Percentiles rank a stretch among this genome's conserved stretches.
These are phyloP conservation scores for Drosophila austrosaltans DNA, from an alignment of 2,888 invertebrate species.

Conservation along the genomic window DNA sequence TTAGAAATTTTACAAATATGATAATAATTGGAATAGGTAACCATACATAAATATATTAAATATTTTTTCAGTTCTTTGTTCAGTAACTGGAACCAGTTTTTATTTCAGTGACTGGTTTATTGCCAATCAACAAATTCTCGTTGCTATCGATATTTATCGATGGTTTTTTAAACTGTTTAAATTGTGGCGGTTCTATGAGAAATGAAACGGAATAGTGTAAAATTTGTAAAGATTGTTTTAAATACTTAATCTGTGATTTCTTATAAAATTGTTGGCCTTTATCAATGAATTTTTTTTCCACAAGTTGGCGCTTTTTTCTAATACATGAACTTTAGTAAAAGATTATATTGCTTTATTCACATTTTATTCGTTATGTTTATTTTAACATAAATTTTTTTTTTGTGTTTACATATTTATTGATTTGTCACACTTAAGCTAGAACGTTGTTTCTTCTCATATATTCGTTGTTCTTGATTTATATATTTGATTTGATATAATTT, in stretches of 20 bases:
- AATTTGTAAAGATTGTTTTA: background rate
- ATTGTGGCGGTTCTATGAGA: background rate
- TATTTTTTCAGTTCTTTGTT: background rate
- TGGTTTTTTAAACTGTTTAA: background rate
- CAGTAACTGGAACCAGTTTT: background rate
- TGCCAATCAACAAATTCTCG: background rate
- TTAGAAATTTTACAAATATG: background rate
- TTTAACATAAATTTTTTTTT: conserved; percentile 43
- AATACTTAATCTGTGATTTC: background rate
- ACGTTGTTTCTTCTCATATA: conserved; percentile 39
- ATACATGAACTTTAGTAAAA: background rate
- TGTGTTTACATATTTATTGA: conserved; percentile 50
- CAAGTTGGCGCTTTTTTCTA: background rate
- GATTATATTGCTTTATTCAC: conserved; percentile 48
- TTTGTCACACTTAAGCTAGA: conserved; percentile 54
- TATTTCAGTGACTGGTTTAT: background rate
- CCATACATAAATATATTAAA: background rate
- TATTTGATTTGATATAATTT: conserved; percentile 30
- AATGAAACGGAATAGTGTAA: background rate
- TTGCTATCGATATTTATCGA: background rate
- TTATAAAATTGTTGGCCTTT: background rate
- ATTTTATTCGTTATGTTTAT: conserved; percentile 58
- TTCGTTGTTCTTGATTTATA: conserved; percentile 37
- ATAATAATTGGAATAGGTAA: background rate
- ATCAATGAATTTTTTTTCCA: background rate